Evolutionary conservation across 2,888 invertebrate species (phyloP), one percentile per base, ranked within the genome.

Genomic region (Leptinotarsa peninsularis): DNA sequence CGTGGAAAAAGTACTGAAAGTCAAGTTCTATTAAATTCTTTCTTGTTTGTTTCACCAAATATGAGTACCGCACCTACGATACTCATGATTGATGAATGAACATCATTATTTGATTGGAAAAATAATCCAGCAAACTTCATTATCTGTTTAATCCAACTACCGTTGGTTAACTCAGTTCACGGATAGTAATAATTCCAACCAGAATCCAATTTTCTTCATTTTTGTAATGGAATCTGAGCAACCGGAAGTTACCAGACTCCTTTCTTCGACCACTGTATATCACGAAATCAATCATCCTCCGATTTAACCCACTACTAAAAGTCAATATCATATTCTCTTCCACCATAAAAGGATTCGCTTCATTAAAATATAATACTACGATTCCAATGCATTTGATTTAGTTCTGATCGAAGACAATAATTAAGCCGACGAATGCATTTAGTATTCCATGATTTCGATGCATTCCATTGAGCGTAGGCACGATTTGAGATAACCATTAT

Each of bases 391-490:
- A 72, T 72, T 74, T 74, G 71, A 74, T 73, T 76, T 74, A 76
- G 33, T 54, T 72, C 69, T 72, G 69, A 72, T 75, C 63, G 60
- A 71, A 50, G 33, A 58, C 73, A 71, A 58, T 76, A 74, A 76
- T 74, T 74, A 73, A 76, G 71, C 66, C 68, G 74, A 72, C 67
- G 76, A 71, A 74, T 60, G 76, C 71, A 76, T 76, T 76, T 76
- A 76, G 76, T 71, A 74, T 73, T 74, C 71, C 76, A 74, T 76
- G 76, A 76, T 68, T 76, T 63, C 54, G 67, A 67, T 27, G 49
- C 73, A 76, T 76, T 73, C 70, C 71, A 33, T 49, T 18, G 66
- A 50, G 68, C 63, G 67, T 66, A 67, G 74, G 56, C 76, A 76
- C 74, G 73, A 74, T 63, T 68, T 68, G 21, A 73, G 74, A 77